Conservation (phyloP, 2,113 vertebrate species). For the Datnioides undecimradiatus region DNA sequence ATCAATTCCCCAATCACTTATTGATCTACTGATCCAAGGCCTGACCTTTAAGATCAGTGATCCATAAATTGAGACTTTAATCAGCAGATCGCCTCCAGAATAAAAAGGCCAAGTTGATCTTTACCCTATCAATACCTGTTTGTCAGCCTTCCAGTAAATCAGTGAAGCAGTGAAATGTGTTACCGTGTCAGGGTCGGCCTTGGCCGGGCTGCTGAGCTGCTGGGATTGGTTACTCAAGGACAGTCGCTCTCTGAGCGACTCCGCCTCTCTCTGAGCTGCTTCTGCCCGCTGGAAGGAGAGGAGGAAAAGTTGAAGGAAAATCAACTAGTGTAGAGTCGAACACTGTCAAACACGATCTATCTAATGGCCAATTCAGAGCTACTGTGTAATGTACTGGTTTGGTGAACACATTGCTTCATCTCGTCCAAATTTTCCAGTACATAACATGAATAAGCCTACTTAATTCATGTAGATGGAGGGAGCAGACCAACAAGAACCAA, state of each 20-base stretch:
- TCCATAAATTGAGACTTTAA: conserved; percentile 49
- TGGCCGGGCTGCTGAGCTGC: conserved; percentile 89
- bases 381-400: not conserved
- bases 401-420: not conserved
- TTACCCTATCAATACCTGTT: conserved; percentile 49
- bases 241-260: conserved; percentile 93
- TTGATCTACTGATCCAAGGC: not conserved
- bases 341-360: conserved; percentile 30
- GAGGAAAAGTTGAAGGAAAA: conserved; percentile 10
- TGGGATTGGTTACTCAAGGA: conserved; percentile 93
- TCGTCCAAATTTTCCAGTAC: not conserved
- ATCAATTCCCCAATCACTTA: conserved; percentile 39
- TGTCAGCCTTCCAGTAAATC: conserved; percentile 32
- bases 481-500: not conserved
- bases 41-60: conserved; percentile 27
- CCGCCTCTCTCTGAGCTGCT: conserved; percentile 93
- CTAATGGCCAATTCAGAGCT: conserved; percentile 2
- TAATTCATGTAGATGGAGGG: not conserved
- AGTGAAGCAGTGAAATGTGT: conserved; percentile 32
- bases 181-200: conserved; percentile 94
- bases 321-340: not conserved
- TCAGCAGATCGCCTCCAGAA: conserved; percentile 18
- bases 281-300: conserved; percentile 91
- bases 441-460: conserved; percentile 20
- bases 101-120: conserved; percentile 48